Evolutionary conservation across 2,888 invertebrate genomes (phyloP), one percentile per base, ranked within the genome.

Genomic region (Plebejus melissa): DNA sequence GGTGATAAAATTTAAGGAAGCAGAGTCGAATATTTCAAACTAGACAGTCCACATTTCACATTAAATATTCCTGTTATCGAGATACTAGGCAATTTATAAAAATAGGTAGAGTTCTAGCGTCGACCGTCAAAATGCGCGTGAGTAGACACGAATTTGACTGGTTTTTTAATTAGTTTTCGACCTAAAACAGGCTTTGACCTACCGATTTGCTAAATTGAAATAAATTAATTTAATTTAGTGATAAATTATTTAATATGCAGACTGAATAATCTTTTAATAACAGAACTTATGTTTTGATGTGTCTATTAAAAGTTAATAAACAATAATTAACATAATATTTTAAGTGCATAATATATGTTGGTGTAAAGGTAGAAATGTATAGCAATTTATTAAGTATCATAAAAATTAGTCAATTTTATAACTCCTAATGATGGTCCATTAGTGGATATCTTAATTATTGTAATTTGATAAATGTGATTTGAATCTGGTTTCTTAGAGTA

Each of bases 391-490:
- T 32, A 65, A 65, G 32, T 57, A 74, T 74, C 46, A 36, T 32
- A 74, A 57, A 74, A 74, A 74, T 57, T 70, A 70, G 70, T 38
- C 70, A 70, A 70, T 70, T 41, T 70, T 32, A 70, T 70, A 41
- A 70, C 41, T 41, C 22, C 70, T 41, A 70, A 70, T 70, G 70
- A 70, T 41, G 71, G 74, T 74, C 76, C 74, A 80, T 79, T 78
- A 80, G 80, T 77, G 77, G 85, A 85, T 85, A 84, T 83, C 83
- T 86, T 84, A 86, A 88, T 87, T 83, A 82, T 83, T 79, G 88
- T 87, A 88, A 90, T 83, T 81, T 82, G 83, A 90, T 86, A 65
- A 65, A 65, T 65, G 13, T 32, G 65, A 32, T 32, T 65, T 16
- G 28, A 32, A 28, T 32, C 28, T 32, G 65, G 13, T 32, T 32